A percentile compares a stretch with the other conserved stretches of the same genome.
These are phyloP conservation scores for Gallinago undulata DNA, from an alignment of 2,113 vertebrate species.

Conservation along the genomic window DNA sequence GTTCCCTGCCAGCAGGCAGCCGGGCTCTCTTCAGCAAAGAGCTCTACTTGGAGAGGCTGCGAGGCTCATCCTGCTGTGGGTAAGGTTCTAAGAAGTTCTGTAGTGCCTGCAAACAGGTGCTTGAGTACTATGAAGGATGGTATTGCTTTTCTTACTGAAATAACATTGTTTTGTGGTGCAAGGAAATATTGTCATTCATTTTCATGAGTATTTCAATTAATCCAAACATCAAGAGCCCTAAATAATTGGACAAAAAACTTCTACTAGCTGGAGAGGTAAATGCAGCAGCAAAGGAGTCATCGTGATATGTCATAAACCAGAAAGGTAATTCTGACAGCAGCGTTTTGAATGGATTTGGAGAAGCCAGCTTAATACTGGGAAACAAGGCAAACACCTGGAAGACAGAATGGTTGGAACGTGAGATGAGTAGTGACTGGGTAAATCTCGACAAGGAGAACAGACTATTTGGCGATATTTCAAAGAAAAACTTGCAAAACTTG, in stretches of 20 bases:
- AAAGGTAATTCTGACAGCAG: neutral
- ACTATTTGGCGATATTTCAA: constrained; percentile 8
- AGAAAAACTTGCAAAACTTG: neutral
- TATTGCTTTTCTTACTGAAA: neutral
- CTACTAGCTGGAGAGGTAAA: neutral
- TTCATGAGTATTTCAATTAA: neutral
- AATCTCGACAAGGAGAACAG: neutral
- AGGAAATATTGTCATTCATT: neutral
- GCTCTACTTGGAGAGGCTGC: neutral
- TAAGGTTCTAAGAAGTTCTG: neutral
- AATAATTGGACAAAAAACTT: neutral
- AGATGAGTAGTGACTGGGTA: neutral
- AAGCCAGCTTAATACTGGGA: neutral
- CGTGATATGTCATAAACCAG: neutral
- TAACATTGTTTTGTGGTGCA: neutral
- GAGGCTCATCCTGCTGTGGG: neutral
- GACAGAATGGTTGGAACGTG: neutral
- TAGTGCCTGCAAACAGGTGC: neutral
- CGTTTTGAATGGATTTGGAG: neutral
- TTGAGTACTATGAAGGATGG: neutral
- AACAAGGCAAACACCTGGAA: neutral
- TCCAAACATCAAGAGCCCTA: neutral
- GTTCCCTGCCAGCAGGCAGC: neutral
- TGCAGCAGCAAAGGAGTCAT: neutral
- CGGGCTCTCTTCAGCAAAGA: neutral